phyloP scores from a whole-genome alignment of 2,888 invertebrate genomes.

The Calephelis perditalis region DNA sequence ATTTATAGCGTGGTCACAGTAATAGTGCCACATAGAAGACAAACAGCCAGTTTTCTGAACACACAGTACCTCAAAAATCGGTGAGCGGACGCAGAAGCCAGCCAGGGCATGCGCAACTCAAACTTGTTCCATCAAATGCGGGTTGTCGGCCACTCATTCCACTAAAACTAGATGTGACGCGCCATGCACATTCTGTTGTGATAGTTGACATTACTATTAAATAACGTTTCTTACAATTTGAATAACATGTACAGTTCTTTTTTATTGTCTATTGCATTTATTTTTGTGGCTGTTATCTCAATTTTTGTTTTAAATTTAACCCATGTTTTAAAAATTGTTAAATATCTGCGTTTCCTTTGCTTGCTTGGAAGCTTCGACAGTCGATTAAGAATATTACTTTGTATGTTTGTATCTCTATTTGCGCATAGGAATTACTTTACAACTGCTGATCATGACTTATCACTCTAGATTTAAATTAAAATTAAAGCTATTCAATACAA shows the following conservation, averaged over 20 bases:
- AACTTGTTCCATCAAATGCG: slow-evolving; percentile 74
- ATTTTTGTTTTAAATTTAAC: too few relatives aligned
- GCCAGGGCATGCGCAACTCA: slow-evolving; percentile 75
- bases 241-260: slow-evolving; percentile 6
- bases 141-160: slow-evolving; percentile 77
- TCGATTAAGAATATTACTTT: too few relatives aligned
- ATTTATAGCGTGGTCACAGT: slow-evolving; percentile 61
- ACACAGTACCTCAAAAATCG: slow-evolving; percentile 67
- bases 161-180: slow-evolving; percentile 70
- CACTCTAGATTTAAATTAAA: too few relatives aligned
- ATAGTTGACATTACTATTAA: slow-evolving; percentile 27
- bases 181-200: slow-evolving; percentile 65
- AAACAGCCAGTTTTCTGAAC: slow-evolving; percentile 61
- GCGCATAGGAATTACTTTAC: too few relatives aligned
- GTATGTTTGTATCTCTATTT: too few relatives aligned
- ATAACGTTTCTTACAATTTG: not conserved
- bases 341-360: too few relatives aligned
- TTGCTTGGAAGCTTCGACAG: too few relatives aligned
- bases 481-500: too few relatives aligned
- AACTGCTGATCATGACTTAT: too few relatives aligned
- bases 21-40: slow-evolving; percentile 65
- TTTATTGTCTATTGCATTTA: slow-evolving; percentile 13
- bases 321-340: too few relatives aligned
- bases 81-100: slow-evolving; percentile 72
- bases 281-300: too few relatives aligned